Percentiles rank a stretch among this genome's conserved stretches.
phyloP scores from a whole-genome alignment of 2,113 vertebrate genomes.

The Pterophyllum scalare region DNA sequence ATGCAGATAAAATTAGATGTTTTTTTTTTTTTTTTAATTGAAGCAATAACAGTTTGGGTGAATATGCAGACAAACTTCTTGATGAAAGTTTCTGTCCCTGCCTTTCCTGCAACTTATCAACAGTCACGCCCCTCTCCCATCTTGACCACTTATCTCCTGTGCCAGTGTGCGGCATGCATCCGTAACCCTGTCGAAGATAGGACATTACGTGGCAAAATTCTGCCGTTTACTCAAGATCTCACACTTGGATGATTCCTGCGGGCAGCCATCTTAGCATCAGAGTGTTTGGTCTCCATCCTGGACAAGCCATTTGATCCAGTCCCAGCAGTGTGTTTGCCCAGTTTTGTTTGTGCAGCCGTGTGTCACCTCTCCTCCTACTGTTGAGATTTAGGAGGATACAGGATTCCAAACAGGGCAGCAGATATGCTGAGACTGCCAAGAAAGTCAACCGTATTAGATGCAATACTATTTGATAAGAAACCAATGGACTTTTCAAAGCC shows the following conservation, averaged over 20 bases:
- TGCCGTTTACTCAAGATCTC: conserved; percentile 50
- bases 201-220: conserved; percentile 58
- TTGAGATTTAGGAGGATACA: conserved; percentile 34
- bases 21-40: conserved; percentile 24
- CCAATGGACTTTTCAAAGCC: conserved; percentile 2
- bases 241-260: conserved; percentile 52
- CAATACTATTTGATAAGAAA: conserved; percentile 22
- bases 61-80: conserved; percentile 17
- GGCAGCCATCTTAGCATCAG: conserved; percentile 30
- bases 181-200: conserved; percentile 53
- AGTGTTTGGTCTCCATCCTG: conserved; percentile 40
- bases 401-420: conserved; percentile 20
- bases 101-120: conserved; percentile 57
- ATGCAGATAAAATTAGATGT: conserved; percentile 7
- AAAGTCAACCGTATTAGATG: conserved; percentile 30
- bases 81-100: neutral
- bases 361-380: conserved; percentile 26
- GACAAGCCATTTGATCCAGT: conserved; percentile 42
- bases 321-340: conserved; percentile 41
- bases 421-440: conserved; percentile 28
- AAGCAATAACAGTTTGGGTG: neutral
- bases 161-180: conserved; percentile 62
- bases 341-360: conserved; percentile 52
- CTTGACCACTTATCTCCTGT: conserved; percentile 63
- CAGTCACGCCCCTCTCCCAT: conserved; percentile 57